These are phyloP conservation scores for Eleutherodactylus coqui DNA, from an alignment of 2,797 vertebrate genomes.

Conservation along the genomic window DNA sequence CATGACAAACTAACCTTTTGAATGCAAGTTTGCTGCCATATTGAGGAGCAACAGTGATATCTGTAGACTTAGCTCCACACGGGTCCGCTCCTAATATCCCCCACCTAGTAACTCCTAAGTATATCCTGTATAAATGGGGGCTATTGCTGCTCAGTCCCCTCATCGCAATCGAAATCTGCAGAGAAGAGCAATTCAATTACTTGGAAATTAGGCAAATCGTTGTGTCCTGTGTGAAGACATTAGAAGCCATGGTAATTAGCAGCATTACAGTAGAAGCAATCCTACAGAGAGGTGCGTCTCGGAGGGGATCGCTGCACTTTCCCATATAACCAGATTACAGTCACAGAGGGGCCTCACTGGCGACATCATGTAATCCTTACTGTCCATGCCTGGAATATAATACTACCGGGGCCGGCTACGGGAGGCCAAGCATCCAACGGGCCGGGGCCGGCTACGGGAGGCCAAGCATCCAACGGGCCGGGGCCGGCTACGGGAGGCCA, in stretches of 20 bases:
- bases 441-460: no score
- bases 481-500: no score
- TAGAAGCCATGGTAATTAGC: background rate
- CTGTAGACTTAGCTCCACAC: no score
- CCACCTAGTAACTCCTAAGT: background rate
- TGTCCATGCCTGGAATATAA: background rate
- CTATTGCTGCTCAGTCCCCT: background rate
- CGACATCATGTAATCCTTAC: background rate
- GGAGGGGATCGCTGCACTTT: slow-evolving; percentile 3
- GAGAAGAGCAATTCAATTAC: background rate
- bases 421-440: no score
- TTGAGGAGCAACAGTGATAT: no score
- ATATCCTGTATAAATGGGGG: background rate
- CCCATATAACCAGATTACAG: slow-evolving; percentile 1
- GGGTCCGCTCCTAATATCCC: no score
- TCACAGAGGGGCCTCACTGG: background rate
- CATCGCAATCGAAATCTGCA: background rate
- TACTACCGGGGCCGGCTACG: no score
- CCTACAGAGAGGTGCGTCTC: background rate
- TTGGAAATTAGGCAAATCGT: slow-evolving; percentile 14
- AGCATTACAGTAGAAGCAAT: background rate
- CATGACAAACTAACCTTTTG: no score
- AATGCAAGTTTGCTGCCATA: no score
- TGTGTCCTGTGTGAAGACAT: background rate
- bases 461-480: no score